Evolutionary conservation across 2,888 invertebrate species (phyloP).

Genomic region (Octodonta nipae): DNA sequence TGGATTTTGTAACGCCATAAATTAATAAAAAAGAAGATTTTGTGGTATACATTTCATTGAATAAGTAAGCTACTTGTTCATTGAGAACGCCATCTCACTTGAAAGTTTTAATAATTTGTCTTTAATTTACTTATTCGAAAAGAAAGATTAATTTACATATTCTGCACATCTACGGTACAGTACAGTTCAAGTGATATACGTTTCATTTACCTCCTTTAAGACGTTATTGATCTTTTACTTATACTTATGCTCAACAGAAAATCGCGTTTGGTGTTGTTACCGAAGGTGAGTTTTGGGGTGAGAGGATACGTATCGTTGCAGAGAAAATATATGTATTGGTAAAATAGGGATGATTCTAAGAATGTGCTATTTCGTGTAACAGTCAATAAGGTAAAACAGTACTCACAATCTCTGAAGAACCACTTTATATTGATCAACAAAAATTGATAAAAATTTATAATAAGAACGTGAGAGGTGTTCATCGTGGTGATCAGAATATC

Average conservation of each 20-base stretch:
- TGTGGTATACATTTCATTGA: no score
- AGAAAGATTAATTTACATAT: no score
- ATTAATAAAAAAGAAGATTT: no score
- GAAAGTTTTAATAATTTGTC: no score
- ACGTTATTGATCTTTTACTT: not conserved
- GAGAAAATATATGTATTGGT: not conserved
- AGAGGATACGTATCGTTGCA: not conserved
- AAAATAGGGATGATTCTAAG: not conserved
- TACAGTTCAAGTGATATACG: no score
- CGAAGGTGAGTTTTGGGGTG: no score
- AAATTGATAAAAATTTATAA: not conserved
- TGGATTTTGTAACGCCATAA: no score
- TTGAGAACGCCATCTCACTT: no score
- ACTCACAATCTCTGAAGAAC: constrained; percentile 2
- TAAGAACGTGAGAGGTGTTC: not conserved
- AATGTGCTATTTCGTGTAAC: not conserved
- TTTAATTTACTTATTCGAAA: no score
- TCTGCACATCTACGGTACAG: no score
- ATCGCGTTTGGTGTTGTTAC: not conserved
- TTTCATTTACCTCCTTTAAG: no score
- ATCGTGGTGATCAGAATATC: not conserved
- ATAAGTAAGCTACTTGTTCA: no score
- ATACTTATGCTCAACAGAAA: not conserved
- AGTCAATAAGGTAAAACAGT: not conserved
- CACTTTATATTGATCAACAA: not conserved